phyloP scores from a whole-genome alignment of 2,113 vertebrate genomes.

The Campylorhamphus procurvoides region DNA sequence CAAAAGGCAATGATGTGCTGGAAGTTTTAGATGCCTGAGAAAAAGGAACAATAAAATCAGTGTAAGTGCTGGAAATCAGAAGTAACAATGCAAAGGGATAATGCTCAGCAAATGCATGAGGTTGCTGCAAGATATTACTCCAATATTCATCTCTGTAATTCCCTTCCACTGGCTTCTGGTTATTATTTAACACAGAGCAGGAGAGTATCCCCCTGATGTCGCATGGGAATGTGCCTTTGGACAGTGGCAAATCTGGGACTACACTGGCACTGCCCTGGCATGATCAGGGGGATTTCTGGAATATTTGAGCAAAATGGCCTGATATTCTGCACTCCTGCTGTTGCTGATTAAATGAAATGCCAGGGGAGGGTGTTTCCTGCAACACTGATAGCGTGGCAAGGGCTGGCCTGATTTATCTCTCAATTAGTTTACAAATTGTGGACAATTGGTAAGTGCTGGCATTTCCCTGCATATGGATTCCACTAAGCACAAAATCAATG shows the following conservation, averaged over 20 bases:
- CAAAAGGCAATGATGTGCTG: slow-evolving; percentile 6
- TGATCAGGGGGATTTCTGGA: not conserved
- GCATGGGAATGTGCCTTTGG: not conserved
- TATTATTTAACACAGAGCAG: not conserved
- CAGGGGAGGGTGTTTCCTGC: not conserved
- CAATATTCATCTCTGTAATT: not conserved
- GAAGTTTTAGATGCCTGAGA: not conserved
- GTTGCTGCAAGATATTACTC: not conserved
- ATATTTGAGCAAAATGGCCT: accelerated
- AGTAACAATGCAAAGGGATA: not conserved
- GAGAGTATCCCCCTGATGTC: not conserved
- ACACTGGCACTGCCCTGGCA: not conserved
- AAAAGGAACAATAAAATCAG: not conserved
- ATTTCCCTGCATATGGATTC: slow-evolving; percentile 21
- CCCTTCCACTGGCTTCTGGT: not conserved
- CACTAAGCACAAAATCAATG: slow-evolving; percentile 64
- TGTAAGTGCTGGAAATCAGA: not conserved
- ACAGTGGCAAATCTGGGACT: not conserved
- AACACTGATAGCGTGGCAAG: not conserved
- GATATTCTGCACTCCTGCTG: not conserved
- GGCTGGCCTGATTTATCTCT: slow-evolving; percentile 53
- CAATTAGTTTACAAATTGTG: slow-evolving; percentile 64
- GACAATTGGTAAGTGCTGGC: slow-evolving; percentile 49
- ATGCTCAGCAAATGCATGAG: not conserved
- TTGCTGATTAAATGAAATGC: not conserved